phyloP scores from a whole-genome alignment of 2,888 invertebrate genomes.

The Camptogramma bilineatum region DNA sequence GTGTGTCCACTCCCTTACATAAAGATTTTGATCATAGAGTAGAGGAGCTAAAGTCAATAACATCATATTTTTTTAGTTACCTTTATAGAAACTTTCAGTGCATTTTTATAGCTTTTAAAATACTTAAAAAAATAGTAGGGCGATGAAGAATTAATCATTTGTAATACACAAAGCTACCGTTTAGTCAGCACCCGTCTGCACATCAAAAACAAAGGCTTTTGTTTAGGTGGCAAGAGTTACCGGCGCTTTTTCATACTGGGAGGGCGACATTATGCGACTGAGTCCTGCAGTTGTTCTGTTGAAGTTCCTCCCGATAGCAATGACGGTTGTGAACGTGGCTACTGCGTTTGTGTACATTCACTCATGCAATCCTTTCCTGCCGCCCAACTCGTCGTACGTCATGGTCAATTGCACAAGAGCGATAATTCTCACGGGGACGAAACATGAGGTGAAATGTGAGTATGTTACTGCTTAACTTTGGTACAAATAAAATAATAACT shows the following conservation, averaged over 20 bases:
- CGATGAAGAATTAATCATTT: not conserved
- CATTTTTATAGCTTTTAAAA: too few species aligned
- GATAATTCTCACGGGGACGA: constrained; percentile 50
- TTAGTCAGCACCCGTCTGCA: not conserved
- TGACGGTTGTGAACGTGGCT: constrained; percentile 71
- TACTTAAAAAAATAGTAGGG: too few species aligned
- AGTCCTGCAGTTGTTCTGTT: constrained; percentile 68
- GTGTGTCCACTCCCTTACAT: too few species aligned
- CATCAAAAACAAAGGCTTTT: constrained; percentile 35
- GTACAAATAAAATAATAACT: too few species aligned
- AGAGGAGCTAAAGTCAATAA: too few species aligned
- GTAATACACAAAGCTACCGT: not conserved
- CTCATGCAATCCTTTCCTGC: constrained; percentile 58
- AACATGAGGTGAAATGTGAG: constrained; percentile 58
- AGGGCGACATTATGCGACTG: constrained; percentile 72
- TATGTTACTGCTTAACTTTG: not conserved
- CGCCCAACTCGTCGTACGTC: constrained; percentile 43
- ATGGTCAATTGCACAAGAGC: constrained; percentile 66
- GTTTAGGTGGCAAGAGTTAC: constrained; percentile 71
- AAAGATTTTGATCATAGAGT: too few species aligned
- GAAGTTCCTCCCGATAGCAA: constrained; percentile 72
- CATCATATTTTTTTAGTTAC: too few species aligned
- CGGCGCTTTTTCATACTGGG: constrained; percentile 73
- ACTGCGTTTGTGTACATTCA: constrained; percentile 68
- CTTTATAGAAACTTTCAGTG: too few species aligned